Percentiles rank a stretch among this genome's conserved stretches.
Conservation (phyloP, 2,888 invertebrate genomes). For the Tipula vernalis region DNA sequence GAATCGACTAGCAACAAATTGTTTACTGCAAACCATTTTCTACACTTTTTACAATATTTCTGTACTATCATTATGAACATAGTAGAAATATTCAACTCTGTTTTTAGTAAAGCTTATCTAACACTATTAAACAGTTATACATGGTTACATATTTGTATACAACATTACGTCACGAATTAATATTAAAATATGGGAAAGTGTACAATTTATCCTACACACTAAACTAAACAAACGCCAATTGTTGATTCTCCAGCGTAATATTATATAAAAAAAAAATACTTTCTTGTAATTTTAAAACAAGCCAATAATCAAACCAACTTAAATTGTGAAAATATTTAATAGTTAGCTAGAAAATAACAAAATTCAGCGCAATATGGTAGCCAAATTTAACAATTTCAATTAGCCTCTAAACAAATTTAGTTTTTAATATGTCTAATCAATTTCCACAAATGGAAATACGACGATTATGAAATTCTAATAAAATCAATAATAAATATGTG, state of each 20-base stretch:
- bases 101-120: not conserved
- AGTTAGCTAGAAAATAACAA: not conserved
- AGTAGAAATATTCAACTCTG: not conserved
- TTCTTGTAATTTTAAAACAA: not conserved
- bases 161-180: not conserved
- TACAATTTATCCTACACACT: not conserved
- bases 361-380: not conserved
- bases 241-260: not conserved
- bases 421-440: not conserved
- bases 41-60: too few relatives aligned
- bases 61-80: too few relatives aligned
- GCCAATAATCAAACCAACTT: not conserved
- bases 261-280: not conserved
- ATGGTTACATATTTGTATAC: not conserved
- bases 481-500: not conserved
- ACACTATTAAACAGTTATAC: too few relatives aligned
- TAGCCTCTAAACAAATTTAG: not conserved
- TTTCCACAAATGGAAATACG: not conserved
- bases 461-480: not conserved
- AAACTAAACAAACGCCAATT: not conserved
- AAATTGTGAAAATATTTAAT: not conserved
- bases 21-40: too few relatives aligned
- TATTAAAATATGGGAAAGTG: not conserved
- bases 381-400: not conserved
- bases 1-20: too few relatives aligned